Evolutionary conservation across 1,140 invertebrate species (phyloP).

Genomic region (Drosophila subobscura): DNA sequence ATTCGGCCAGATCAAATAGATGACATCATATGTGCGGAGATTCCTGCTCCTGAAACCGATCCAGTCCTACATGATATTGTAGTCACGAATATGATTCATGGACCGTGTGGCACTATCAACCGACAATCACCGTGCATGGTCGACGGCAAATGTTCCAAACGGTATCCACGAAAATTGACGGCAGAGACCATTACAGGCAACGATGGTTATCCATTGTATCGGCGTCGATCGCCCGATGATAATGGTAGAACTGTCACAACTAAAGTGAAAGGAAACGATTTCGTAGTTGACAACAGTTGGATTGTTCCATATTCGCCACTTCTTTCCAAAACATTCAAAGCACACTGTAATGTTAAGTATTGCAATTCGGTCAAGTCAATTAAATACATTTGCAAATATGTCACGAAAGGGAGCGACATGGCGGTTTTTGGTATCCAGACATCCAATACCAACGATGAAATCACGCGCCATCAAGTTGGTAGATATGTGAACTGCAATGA

Average conservation of each 20-base stretch:
- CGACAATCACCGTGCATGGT: no score
- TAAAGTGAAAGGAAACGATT: conserved; percentile 15
- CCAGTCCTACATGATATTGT: conserved; percentile 75
- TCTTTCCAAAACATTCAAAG: conserved; percentile 6
- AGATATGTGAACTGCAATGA: conserved; percentile 32
- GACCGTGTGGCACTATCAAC: no score
- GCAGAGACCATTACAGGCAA: no score
- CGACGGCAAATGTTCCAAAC: no score
- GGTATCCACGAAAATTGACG: no score
- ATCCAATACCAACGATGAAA: neutral
- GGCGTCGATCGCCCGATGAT: conserved; percentile 12
- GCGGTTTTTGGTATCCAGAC: no score
- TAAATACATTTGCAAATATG: no score
- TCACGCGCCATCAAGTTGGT: no score
- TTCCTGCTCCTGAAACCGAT: conserved; percentile 84
- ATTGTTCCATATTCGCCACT: conserved; percentile 11
- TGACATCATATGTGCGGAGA: conserved; percentile 84
- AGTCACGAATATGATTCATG: no score
- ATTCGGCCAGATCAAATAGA: conserved; percentile 70
- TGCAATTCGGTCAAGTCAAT: conserved; percentile 1
- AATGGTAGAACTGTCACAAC: conserved; percentile 13
- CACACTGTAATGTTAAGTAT: neutral
- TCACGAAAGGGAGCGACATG: no score
- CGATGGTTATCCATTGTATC: neutral
- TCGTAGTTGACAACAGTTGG: conserved; percentile 15